Base-by-base conservation (phyloP, 2,888 invertebrate genomes). In the Margaritifera margaritifera region DNA sequence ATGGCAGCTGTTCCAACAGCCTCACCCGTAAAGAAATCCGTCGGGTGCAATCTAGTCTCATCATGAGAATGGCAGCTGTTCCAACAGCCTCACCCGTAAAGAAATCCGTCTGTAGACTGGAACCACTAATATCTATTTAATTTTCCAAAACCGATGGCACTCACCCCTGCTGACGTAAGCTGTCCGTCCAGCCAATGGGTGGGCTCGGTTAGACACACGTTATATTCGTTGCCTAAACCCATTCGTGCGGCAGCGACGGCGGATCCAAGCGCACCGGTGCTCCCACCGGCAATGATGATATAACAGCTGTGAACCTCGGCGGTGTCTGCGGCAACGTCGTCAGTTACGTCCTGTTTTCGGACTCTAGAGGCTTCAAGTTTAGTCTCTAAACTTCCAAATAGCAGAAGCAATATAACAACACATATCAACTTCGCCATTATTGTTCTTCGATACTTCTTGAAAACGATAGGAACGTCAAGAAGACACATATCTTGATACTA, bases 161-260 rank as follows among this genome's bases (percentile, higher is more conserved):
- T 67, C 6, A 76, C 73, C 20, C 61, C 73, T n/a, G 69, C 59
- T 56, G 74, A 62, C 24, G 74, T 76, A 64, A 74, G 55, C 51
- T 76, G 76, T 42, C 76, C 76, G 25, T 74, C 76, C n/a, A 74
- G 58, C 71, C 74, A 76, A 64, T 76, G 71, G 52, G 74, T 71
- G 18, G 76, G 74, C 52, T 76, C 74, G 25, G 74, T 73, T 25
- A 76, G 56, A 56, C 76, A 76, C n/a, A 71, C 63, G 11, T 20
- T 50, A 6, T 55, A 27, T 19, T 64, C 50, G 31, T 59, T 57
- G 18, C 52, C 24, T 15, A 42, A 20, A 15, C 24, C 42, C 8
- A 55, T 62, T 61, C 66, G 31, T 15, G 74, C 69, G 20, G 74
- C 64, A 25, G 68, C 61, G 51, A 71, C 31, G 57, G 73, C 68